Evolutionary conservation across 2,888 invertebrate species (phyloP), one percentile per base, ranked within the genome.

Genomic region (Mechanitis messenoides): DNA sequence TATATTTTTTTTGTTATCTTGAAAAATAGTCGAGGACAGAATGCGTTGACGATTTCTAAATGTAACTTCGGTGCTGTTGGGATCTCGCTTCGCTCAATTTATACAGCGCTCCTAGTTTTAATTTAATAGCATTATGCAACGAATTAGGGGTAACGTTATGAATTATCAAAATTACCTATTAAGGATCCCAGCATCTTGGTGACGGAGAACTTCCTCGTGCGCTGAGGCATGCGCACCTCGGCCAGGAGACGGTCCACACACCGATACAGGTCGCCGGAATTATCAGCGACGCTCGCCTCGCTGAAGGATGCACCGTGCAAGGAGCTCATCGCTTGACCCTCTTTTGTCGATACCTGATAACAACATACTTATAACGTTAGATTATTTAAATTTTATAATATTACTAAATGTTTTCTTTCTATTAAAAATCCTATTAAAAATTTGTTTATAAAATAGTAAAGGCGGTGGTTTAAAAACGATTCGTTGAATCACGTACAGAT

Each of bases 201-300:
- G 50, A 95, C 94, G 62, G 94, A 94, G 84, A 94, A 94, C 80
- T 94, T 94, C 69, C 94, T 87, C 69, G 93, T 91, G 72, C 93
- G 92, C 72, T 92, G 91, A 45, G 92, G 90, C 31, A 89, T 90
- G 65, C 93, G 91, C 63, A 93, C 93, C 75, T 94, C 94, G 64
- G 92, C 92, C 42, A 95, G 87, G 35, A 95, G 83, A 55, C 91
- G 86, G 77, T 95, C 94, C 73, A 95, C 94, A 62, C 94, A 93
- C 56, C 93, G 92, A 82, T 94, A 94, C 55, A 95, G 92, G 71
- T 93, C 93, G 20, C 93, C 92, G 33, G 93, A 93, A 83, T 95
- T 95, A 80, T 95, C 95, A 0, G 95, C 95, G 6, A 95, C 95
- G 33, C 95, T 94, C n/a, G 95, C 93, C 83, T 95, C 95, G 83